phyloP scores from a whole-genome alignment of 2,888 invertebrate genomes.

The Ophion obscuratus region DNA sequence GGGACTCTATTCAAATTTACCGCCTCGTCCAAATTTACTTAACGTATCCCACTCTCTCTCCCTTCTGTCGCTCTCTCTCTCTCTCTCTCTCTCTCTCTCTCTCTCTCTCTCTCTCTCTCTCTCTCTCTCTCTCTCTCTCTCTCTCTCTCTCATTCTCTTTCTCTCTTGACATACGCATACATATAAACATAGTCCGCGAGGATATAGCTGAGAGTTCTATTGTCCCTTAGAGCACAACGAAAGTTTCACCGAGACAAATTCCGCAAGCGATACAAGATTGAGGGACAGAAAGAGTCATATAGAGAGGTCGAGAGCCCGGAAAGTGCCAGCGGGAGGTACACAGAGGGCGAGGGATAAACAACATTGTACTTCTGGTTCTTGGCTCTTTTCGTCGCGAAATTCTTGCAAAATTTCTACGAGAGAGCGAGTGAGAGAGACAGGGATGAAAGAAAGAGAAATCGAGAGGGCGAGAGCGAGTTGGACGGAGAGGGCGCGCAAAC shows the following conservation, averaged over 20 bases:
- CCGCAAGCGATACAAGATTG: slow-evolving; percentile 39
- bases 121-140: background rate
- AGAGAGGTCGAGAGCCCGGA: slow-evolving; percentile 9
- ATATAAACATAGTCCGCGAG: slow-evolving; percentile 10
- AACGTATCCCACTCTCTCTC: background rate
- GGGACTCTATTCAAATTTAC: background rate
- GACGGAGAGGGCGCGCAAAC: slow-evolving; percentile 22
- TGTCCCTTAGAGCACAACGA: slow-evolving; percentile 33
- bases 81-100: background rate
- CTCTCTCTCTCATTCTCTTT: background rate
- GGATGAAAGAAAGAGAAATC: background rate
- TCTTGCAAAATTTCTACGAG: slow-evolving; percentile 44
- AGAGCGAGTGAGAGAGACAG: slow-evolving; percentile 3
- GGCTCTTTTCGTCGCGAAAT: slow-evolving; percentile 48
- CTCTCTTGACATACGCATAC: background rate
- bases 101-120: background rate
- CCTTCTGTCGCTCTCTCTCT: background rate
- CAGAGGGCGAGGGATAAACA: slow-evolving; percentile 22
- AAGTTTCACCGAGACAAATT: slow-evolving; percentile 60
- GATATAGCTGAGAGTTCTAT: slow-evolving; percentile 32
- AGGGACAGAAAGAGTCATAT: slow-evolving; percentile 5
- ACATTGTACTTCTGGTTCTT: slow-evolving; percentile 53
- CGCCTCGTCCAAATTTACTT: background rate
- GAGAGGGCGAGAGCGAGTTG: slow-evolving; percentile 9
- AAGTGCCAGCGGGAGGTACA: background rate